Evolutionary conservation across 2,797 vertebrate species (phyloP).

Genomic region (Sebastiscus tertius): DNA sequence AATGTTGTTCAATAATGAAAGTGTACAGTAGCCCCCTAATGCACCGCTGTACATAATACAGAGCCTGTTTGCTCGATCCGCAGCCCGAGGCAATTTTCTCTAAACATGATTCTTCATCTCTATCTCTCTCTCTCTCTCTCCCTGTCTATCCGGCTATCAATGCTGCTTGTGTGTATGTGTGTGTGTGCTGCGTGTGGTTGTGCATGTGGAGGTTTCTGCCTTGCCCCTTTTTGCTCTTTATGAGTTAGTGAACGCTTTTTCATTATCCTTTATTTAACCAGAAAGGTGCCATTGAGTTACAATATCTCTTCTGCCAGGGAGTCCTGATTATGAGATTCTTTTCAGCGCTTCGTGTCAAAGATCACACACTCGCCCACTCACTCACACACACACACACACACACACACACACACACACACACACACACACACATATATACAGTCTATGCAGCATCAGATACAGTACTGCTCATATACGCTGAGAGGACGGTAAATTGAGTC

Average conservation of each 20-base stretch:
- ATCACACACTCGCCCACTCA: constrained; percentile 43
- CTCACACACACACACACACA: constrained; percentile 9
- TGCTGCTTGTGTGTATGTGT: neutral
- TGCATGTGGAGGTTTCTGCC: constrained; percentile 39
- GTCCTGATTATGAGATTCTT: constrained; percentile 49
- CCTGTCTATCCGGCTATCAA: constrained; percentile 16
- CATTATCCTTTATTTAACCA: neutral
- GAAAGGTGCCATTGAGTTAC: neutral
- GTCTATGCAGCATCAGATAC: neutral
- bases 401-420: constrained; percentile 23
- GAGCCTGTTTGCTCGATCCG: constrained; percentile 44
- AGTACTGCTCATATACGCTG: constrained; percentile 16
- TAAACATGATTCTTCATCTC: constrained; percentile 33
- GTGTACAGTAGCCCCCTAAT: constrained; percentile 12
- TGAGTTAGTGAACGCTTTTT: constrained; percentile 57
- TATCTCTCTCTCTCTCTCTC: constrained; percentile 13
- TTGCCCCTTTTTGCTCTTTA: constrained; percentile 35
- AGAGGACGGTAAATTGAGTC: constrained; percentile 23
- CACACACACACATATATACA: neutral
- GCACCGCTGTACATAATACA: constrained; percentile 25
- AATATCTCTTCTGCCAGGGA: neutral
- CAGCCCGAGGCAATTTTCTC: constrained; percentile 37
- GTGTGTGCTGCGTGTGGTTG: constrained; percentile 1
- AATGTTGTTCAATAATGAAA: constrained; percentile 50
- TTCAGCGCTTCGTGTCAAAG: constrained; percentile 63